These are phyloP conservation scores for Melanotaenia pygmaea DNA, from an alignment of 2,797 vertebrate genomes.

Conservation along the genomic window DNA sequence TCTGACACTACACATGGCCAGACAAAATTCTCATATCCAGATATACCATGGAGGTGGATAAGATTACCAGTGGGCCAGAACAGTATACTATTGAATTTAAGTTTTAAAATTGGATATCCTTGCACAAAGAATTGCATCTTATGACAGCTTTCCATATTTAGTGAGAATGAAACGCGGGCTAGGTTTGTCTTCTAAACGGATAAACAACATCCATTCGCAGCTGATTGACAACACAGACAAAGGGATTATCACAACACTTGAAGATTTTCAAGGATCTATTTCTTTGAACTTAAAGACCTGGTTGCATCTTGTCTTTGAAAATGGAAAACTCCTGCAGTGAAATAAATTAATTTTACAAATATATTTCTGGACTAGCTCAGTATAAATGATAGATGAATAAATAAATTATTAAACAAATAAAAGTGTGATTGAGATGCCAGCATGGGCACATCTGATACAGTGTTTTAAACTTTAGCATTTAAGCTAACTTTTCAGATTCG, in stretches of 20 bases:
- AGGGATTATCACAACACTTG: not conserved
- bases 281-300: not conserved
- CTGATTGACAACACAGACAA: conserved; percentile 2
- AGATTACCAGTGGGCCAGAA: conserved; percentile 19
- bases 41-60: not conserved
- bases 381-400: too few relatives aligned
- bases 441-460: not conserved
- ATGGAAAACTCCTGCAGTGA: not conserved
- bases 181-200: not conserved
- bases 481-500: not conserved
- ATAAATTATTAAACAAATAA: not conserved
- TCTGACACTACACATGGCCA: not conserved
- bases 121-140: conserved; percentile 3
- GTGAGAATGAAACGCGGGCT: conserved; percentile 1
- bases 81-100: not conserved
- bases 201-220: not conserved
- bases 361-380: not conserved
- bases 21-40: conserved; percentile 15
- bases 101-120: conserved; percentile 7
- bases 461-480: not conserved
- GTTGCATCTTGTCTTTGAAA: too few relatives aligned
- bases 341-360: not conserved
- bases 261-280: not conserved
- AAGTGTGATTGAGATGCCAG: too few relatives aligned
- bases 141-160: not conserved